These are phyloP conservation scores for Choreutis nemorana DNA, from an alignment of 2,888 invertebrate species.

Conservation along the genomic window DNA sequence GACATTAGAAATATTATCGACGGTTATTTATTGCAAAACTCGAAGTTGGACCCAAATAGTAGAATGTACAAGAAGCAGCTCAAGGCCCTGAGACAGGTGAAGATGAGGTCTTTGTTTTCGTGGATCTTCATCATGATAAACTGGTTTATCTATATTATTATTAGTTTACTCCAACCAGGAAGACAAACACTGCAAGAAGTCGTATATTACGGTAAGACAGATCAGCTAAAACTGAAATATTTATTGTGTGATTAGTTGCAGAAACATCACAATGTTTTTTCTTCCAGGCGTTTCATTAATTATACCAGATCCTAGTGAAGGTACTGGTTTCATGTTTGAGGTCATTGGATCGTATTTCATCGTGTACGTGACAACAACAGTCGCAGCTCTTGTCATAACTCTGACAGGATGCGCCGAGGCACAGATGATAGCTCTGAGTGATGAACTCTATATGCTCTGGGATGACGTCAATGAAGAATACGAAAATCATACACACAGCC, in stretches of 20 bases:
- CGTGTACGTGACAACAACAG: constrained; percentile 2
- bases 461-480: constrained; percentile 11
- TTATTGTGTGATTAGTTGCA: too few relatives aligned
- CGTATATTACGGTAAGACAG: too few relatives aligned
- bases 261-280: too few relatives aligned
- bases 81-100: constrained; percentile 22
- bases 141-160: constrained; percentile 20
- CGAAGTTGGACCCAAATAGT: constrained; percentile 15
- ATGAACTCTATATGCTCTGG: constrained; percentile 27
- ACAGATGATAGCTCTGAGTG: constrained; percentile 28
- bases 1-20: constrained; percentile 21
- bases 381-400: constrained; percentile 1
- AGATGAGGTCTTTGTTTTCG: constrained; percentile 27
- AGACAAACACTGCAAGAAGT: too few relatives aligned
- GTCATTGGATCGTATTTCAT: too few relatives aligned
- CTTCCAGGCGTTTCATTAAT: too few relatives aligned
- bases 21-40: constrained; percentile 20
- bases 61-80: constrained; percentile 25
- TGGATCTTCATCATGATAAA: constrained; percentile 28
- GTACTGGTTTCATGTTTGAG: too few relatives aligned
- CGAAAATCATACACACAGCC: neutral
- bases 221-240: too few relatives aligned
- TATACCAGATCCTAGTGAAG: too few relatives aligned
- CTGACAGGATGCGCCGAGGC: constrained; percentile 29
- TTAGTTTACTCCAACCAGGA: constrained; percentile 24